A percentile compares a stretch with the other conserved stretches of the same genome.
These are phyloP conservation scores for Caenorhabditis sp. DNA, from an alignment of 2,888 invertebrate genomes.

Conservation along the genomic window DNA sequence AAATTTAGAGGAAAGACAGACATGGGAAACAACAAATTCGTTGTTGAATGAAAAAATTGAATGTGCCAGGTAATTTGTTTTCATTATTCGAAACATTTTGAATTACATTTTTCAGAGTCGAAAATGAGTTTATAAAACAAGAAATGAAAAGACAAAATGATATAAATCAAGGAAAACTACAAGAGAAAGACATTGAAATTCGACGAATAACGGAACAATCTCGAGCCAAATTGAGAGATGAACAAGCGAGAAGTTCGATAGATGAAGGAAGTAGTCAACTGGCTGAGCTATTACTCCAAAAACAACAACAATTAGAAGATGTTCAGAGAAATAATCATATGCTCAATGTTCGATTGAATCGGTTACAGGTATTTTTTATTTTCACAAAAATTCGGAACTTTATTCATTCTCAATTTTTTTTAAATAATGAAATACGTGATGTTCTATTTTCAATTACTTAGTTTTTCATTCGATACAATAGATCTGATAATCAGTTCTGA, in stretches of 20 bases:
- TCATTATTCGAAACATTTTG: constrained; percentile 3
- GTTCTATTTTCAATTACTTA: too few species aligned
- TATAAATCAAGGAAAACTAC: constrained; percentile 33
- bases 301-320: constrained; percentile 84
- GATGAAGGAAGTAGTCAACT: constrained; percentile 34
- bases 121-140: constrained; percentile 49
- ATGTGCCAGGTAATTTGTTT: constrained; percentile 41
- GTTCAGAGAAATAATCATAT: constrained; percentile 86
- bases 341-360: constrained; percentile 83
- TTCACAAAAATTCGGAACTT: too few species aligned
- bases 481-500: too few species aligned
- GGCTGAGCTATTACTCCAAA: constrained; percentile 77
- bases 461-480: too few species aligned
- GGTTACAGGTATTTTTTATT: constrained; percentile 70
- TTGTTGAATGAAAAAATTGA: constrained; percentile 54
- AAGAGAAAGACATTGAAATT: constrained; percentile 47
- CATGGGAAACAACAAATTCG: constrained; percentile 42
- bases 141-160: constrained; percentile 49
- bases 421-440: too few species aligned
- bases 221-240: constrained; percentile 28
- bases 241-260: constrained; percentile 21
- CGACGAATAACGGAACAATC: constrained; percentile 59
- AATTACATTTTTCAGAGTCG: constrained; percentile 30
- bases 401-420: too few species aligned
- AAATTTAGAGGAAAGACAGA: constrained; percentile 41